A percentile compares a stretch with the other conserved stretches of the same genome.
These are phyloP conservation scores for Artibeus jamaicensis DNA, from an alignment of 2,797 vertebrate species.

Conservation along the genomic window DNA sequence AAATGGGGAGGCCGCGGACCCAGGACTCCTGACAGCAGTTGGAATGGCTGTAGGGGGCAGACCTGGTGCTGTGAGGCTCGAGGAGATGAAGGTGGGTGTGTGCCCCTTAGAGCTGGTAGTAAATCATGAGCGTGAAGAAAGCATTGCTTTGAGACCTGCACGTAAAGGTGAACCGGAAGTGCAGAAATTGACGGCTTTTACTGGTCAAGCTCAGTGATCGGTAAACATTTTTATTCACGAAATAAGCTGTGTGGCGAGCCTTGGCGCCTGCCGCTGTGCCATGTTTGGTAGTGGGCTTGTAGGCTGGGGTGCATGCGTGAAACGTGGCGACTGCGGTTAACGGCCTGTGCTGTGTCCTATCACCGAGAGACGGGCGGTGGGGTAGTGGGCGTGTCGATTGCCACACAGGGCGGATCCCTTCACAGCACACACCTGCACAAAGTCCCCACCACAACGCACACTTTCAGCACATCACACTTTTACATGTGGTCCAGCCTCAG, in stretches of 20 bases:
- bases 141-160: not conserved
- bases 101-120: no score
- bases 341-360: no score
- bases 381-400: rapidly evolving
- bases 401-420: rapidly evolving
- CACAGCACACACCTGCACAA: rapidly evolving
- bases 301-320: rapidly evolving
- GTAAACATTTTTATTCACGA: not conserved
- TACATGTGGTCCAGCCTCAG: rapidly evolving
- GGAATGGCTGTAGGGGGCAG: not conserved
- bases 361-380: no score
- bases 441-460: rapidly evolving
- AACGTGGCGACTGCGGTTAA: rapidly evolving
- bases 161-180: not conserved
- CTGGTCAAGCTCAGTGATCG: not conserved
- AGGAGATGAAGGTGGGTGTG: not conserved
- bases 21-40: not conserved
- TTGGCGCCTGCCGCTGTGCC: rapidly evolving
- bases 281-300: rapidly evolving
- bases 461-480: rapidly evolving
- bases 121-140: not conserved
- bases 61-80: not conserved
- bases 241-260: not conserved
- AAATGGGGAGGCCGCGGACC: not conserved
- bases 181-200: not conserved